Conservation (phyloP, 2,113 vertebrate species). For the Puntigrus tetrazona region DNA sequence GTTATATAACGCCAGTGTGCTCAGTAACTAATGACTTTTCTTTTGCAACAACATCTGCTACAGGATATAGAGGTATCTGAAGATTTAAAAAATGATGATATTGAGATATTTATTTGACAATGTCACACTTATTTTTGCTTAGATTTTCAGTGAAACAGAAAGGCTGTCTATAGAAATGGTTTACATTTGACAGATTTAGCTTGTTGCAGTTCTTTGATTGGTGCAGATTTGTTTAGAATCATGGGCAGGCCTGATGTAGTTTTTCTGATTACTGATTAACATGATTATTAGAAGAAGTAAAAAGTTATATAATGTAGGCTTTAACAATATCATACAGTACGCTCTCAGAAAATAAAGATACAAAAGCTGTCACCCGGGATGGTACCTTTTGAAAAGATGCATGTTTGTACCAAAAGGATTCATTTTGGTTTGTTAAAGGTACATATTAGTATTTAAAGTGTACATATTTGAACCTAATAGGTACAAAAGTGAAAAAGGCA, state of each 20-base stretch:
- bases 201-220: background rate
- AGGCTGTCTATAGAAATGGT: background rate
- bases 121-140: background rate
- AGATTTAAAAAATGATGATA: background rate
- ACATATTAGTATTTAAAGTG: no score
- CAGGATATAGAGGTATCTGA: background rate
- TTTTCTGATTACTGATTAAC: background rate
- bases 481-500: no score
- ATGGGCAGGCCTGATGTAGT: background rate
- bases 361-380: no score
- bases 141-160: background rate
- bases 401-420: no score
- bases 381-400: no score
- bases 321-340: no score
- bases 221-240: background rate
- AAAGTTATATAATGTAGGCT: no score
- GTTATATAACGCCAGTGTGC: slow-evolving; percentile 12
- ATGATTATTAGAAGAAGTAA: no score
- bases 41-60: background rate
- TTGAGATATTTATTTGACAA: background rate
- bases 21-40: background rate
- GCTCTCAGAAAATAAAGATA: no score
- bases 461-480: no score
- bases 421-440: no score
- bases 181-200: background rate